phyloP scores from a whole-genome alignment of 1,140 invertebrate genomes.

The Cecropterus lyciades region DNA sequence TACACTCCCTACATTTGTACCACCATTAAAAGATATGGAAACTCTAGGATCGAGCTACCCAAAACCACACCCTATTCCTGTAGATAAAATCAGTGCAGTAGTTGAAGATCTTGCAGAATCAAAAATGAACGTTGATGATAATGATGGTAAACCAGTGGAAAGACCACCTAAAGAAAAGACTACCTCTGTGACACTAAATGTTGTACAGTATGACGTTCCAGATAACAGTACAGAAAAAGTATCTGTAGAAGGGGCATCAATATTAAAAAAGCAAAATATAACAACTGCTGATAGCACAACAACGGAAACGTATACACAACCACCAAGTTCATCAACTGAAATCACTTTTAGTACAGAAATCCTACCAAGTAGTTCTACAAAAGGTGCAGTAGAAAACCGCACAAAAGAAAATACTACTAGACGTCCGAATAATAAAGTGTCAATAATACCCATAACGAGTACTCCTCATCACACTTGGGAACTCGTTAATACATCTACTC shows the following conservation, averaged over 20 bases:
- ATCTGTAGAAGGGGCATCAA: constrained; percentile 73
- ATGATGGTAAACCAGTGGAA: constrained; percentile 76
- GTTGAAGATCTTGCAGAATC: constrained; percentile 60
- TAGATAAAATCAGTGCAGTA: constrained; percentile 86
- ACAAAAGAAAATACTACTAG: constrained; percentile 65
- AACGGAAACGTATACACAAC: constrained; percentile 24
- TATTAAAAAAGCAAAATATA: constrained; percentile 68
- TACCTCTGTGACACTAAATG: constrained; percentile 75
- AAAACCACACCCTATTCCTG: constrained; percentile 87
- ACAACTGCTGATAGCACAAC: constrained; percentile 41
- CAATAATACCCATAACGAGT: constrained; percentile 71
- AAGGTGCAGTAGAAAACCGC: constrained; percentile 49
- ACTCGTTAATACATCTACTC: constrained; percentile 78
- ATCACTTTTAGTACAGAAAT: too few relatives aligned
- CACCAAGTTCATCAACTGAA: too few relatives aligned
- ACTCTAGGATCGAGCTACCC: constrained; percentile 82
- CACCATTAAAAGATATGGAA: constrained; percentile 80
- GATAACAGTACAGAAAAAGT: constrained; percentile 71
- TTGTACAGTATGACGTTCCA: constrained; percentile 61
- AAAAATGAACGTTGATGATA: constrained; percentile 49
- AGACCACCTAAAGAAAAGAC: constrained; percentile 79
- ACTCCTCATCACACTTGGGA: constrained; percentile 78
- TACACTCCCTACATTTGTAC: constrained; percentile 85
- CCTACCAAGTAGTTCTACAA: constrained; percentile 16
- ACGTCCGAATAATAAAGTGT: constrained; percentile 79